A percentile compares a stretch with the other conserved stretches of the same genome.
phyloP scores from a whole-genome alignment of 2,797 vertebrate species.

The Cheirogaleus major region DNA sequence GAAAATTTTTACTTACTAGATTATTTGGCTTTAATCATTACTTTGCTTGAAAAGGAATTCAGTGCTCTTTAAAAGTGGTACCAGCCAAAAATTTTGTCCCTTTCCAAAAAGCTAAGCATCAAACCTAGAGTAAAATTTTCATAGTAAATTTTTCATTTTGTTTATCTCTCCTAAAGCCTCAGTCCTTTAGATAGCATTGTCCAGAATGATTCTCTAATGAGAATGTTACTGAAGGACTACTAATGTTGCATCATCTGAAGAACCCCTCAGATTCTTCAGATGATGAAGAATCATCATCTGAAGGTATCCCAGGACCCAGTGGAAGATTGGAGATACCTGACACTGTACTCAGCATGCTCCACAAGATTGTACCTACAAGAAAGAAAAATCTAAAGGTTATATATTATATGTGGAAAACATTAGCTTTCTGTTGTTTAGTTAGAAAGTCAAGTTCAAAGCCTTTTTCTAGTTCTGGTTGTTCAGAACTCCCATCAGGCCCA shows the following conservation, averaged over 20 bases:
- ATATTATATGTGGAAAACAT: neutral
- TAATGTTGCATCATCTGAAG: neutral
- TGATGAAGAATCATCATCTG: no score
- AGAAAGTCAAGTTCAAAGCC: neutral
- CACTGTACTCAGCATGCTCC: neutral
- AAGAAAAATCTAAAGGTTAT: neutral
- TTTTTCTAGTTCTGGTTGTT: neutral
- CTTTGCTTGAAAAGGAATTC: slow-evolving; percentile 8
- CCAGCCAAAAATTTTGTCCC: neutral
- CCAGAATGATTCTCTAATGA: neutral
- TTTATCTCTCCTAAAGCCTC: neutral
- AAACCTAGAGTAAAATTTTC: neutral
- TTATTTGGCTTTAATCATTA: slow-evolving; percentile 8
- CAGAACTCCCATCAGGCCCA: neutral
- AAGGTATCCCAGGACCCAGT: neutral
- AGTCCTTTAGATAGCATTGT: neutral
- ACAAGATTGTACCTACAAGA: neutral
- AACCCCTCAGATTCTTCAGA: neutral
- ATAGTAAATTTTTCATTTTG: neutral
- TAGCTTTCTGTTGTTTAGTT: neutral
- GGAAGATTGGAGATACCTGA: neutral
- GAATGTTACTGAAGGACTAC: neutral
- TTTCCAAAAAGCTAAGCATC: neutral
- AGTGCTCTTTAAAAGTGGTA: neutral
- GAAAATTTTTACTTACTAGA: neutral